These are phyloP conservation scores for Oxystoma pomonae DNA, from an alignment of 2,888 invertebrate genomes.

Conservation along the genomic window DNA sequence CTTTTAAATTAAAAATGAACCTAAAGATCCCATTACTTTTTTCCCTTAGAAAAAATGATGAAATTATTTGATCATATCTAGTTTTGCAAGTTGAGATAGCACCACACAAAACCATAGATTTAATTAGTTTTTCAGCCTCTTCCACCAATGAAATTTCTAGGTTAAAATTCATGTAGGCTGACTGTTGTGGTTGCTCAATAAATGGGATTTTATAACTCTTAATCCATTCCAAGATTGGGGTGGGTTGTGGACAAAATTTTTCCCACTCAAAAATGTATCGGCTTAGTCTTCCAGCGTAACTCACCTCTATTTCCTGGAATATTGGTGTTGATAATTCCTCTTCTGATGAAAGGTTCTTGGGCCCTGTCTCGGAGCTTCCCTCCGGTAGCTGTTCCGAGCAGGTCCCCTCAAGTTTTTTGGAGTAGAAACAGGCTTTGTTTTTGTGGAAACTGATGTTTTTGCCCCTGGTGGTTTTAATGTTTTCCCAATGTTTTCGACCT, in stretches of 20 bases:
- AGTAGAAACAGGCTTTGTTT: too few species aligned
- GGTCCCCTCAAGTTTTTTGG: too few species aligned
- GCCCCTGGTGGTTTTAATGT: too few species aligned
- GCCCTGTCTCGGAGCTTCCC: too few species aligned
- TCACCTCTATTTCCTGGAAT: not conserved
- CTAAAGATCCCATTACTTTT: conserved; percentile 19
- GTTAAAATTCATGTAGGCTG: not conserved
- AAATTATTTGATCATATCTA: conserved; percentile 22
- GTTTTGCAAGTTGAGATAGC: not conserved
- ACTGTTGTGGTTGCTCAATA: not conserved
- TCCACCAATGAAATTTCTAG: not conserved
- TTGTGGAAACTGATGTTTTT: too few species aligned
- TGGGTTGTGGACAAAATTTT: not conserved
- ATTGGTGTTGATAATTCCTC: too few species aligned
- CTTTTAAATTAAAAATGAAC: conserved; percentile 29
- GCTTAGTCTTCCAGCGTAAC: not conserved
- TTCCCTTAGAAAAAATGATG: conserved; percentile 25
- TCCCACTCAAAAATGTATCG: not conserved
- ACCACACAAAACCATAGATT: not conserved
- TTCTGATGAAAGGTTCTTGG: too few species aligned
- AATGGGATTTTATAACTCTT: not conserved
- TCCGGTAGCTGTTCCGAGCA: too few species aligned
- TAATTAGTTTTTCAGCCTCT: not conserved
- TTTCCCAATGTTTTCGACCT: too few species aligned
- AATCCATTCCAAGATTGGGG: not conserved